These are phyloP conservation scores for Drosophila suzukii DNA, from an alignment of 1,140 invertebrate genomes.

Conservation along the genomic window DNA sequence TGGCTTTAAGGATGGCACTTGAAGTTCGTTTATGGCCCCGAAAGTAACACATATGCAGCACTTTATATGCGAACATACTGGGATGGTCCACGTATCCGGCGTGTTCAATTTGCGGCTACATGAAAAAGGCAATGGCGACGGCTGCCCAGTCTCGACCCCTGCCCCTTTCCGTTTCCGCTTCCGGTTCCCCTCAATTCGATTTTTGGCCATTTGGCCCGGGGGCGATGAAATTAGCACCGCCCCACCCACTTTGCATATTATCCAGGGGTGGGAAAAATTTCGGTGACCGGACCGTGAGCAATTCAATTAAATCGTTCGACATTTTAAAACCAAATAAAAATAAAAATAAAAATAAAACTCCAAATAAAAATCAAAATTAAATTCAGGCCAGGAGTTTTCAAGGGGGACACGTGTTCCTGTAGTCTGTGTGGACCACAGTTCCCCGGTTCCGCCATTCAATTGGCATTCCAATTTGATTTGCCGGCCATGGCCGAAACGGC, in stretches of 20 bases:
- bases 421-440: neutral
- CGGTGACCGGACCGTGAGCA: conserved; percentile 24
- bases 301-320: conserved; percentile 74
- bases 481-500: conserved; percentile 18
- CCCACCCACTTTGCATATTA: conserved; percentile 29
- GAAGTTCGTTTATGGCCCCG: neutral
- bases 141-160: neutral
- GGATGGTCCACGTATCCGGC: conserved; percentile 21
- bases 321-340: conserved; percentile 59
- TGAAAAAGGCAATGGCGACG: conserved; percentile 29
- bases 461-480: conserved; percentile 76
- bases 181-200: conserved; percentile 26
- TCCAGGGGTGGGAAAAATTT: neutral
- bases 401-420: neutral
- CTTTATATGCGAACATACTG: conserved; percentile 1
- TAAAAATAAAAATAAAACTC: conserved; percentile 43
- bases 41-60: neutral
- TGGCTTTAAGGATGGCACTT: conserved; percentile 33
- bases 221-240: conserved; percentile 48
- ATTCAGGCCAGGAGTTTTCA: conserved; percentile 53
- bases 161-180: neutral
- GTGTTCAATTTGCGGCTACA: conserved; percentile 48
- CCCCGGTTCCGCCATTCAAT: conserved; percentile 24
- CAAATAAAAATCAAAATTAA: conserved; percentile 77
- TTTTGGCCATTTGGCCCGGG: conserved; percentile 25